Evolutionary conservation across 2,797 vertebrate genomes (phyloP).

Genomic region (Rhinophrynus dorsalis): DNA sequence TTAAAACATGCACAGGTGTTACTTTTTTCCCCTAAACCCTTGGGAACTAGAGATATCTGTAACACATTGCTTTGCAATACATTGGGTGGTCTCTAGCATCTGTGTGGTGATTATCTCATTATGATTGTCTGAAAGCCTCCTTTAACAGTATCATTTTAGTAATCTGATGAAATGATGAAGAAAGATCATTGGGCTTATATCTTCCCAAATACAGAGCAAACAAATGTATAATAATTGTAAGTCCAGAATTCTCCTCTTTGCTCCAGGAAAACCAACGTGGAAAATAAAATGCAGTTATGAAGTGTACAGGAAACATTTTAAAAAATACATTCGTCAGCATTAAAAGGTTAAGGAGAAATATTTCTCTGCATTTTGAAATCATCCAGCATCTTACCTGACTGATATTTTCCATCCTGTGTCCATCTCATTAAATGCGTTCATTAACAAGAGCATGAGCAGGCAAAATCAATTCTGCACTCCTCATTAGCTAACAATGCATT

Average conservation of each 20-base stretch:
- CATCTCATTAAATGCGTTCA: constrained; percentile 43
- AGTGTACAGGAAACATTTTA: background rate
- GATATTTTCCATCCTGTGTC: constrained; percentile 39
- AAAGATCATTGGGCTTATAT: no score
- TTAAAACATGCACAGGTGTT: no score
- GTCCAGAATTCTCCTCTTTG: background rate
- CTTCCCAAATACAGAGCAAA: no score
- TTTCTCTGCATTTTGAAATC: constrained; percentile 30
- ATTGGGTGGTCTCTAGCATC: no score
- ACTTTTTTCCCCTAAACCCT: no score
- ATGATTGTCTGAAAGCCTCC: no score
- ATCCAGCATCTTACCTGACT: constrained; percentile 31
- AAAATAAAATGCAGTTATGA: constrained; percentile 13
- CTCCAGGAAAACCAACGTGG: background rate
- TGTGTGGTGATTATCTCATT: no score
- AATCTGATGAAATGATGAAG: no score
- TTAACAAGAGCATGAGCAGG: constrained; percentile 34
- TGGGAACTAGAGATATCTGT: no score
- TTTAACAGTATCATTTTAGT: no score
- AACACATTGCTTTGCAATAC: no score
- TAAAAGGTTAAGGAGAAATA: constrained; percentile 21
- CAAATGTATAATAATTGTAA: no score
- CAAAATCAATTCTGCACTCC: constrained; percentile 30
- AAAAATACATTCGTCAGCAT: background rate
- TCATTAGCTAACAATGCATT: constrained; percentile 38